Percentiles rank a stretch among this genome's conserved stretches.
phyloP scores from a whole-genome alignment of 2,113 vertebrate genomes.

The Atractosteus spatula region DNA sequence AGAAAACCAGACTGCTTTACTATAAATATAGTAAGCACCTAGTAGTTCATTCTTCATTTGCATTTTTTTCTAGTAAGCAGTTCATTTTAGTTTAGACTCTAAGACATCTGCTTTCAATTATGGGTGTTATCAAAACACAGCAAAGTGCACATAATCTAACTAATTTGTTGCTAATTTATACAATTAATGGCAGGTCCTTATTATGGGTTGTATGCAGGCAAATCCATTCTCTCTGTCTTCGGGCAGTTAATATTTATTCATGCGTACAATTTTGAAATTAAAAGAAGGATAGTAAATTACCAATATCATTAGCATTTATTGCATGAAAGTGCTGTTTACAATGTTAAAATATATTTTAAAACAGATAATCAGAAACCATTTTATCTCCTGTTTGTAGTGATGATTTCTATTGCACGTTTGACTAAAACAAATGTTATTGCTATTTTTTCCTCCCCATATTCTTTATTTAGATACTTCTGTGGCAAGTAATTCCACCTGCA shows the following conservation, averaged over 20 bases:
- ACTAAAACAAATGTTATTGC: not conserved
- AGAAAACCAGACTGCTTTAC: not conserved
- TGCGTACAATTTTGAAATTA: not conserved
- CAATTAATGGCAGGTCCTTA: conserved; percentile 10
- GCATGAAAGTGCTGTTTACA: not conserved
- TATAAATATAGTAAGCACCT: not conserved
- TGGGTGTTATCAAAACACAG: conserved; percentile 20
- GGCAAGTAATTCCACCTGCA: no score
- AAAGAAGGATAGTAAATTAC: not conserved
- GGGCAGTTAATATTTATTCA: not conserved
- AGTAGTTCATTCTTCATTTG: not conserved
- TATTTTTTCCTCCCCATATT: not conserved
- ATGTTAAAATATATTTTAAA: not conserved
- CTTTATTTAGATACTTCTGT: no score
- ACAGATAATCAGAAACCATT: not conserved
- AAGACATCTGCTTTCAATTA: conserved; percentile 23
- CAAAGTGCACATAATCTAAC: conserved; percentile 14
- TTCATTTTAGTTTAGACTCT: not conserved
- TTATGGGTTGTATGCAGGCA: not conserved
- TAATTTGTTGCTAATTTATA: conserved; percentile 20
- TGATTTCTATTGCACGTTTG: no score
- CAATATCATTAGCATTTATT: not conserved
- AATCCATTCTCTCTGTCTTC: not conserved
- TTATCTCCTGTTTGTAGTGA: not conserved
- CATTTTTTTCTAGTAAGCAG: not conserved